These are phyloP conservation scores for Ostrea edulis DNA, from an alignment of 1,140 invertebrate species.

Conservation along the genomic window DNA sequence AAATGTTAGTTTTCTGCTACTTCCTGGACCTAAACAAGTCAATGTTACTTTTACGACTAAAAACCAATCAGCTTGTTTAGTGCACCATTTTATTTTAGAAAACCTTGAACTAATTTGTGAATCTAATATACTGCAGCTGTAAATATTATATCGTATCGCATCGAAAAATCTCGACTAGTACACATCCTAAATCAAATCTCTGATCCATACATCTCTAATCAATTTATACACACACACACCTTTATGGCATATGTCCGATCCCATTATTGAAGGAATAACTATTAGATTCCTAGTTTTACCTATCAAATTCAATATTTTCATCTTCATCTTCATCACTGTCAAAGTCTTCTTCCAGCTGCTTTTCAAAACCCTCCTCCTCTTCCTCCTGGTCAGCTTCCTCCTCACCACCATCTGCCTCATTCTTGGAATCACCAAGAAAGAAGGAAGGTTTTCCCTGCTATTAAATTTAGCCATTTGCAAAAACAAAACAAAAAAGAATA, in stretches of 20 bases:
- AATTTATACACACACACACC: not conserved
- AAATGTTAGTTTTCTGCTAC: too few species aligned
- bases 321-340: slow-evolving; percentile 77
- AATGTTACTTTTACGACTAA: too few species aligned
- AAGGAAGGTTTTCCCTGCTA: slow-evolving; percentile 8
- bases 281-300: slow-evolving; percentile 10
- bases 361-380: slow-evolving; percentile 76
- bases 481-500: not conserved
- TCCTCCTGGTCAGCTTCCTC: slow-evolving; percentile 57
- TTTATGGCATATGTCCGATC: not conserved
- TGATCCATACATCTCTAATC: too few species aligned
- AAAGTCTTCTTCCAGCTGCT: slow-evolving; percentile 54
- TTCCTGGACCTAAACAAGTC: too few species aligned
- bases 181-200: too few species aligned
- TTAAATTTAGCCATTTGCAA: not conserved
- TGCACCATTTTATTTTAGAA: too few species aligned
- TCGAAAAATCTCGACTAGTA: too few species aligned
- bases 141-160: too few species aligned
- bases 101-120: too few species aligned
- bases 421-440: slow-evolving; percentile 8
- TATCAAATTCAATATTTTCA: slow-evolving; percentile 69
- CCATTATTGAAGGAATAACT: not conserved
- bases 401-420: slow-evolving; percentile 47
- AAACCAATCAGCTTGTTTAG: too few species aligned
- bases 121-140: too few species aligned